Base-by-base conservation (phyloP, 2,797 vertebrate species). In the Myotis pilosus region DNA sequence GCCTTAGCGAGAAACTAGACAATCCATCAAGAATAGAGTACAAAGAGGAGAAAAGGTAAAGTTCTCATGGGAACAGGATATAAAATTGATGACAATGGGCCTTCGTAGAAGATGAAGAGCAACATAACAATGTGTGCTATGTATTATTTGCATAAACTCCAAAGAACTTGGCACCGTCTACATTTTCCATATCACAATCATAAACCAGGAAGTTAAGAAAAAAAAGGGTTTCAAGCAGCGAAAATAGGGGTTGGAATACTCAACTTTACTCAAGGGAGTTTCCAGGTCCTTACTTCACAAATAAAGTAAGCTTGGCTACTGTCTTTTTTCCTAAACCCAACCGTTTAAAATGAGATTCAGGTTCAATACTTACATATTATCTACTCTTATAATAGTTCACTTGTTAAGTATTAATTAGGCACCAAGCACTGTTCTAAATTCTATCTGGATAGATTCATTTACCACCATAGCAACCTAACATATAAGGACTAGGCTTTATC, bases 61-160 rank as follows among this genome's bases (percentile, higher is more conserved):
- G 87, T 97, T 96, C 95, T 93, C 96, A 82, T 96, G 95, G 94
- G 95, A 96, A 97, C 94, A 97, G 97, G 97, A 97, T 96, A 96
- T 86, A 95, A 95, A 96, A 87, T 51, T 80, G 64, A 91, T 96
- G 93, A 94, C 93, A 96, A 92, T 86, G 80, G 94, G 78, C 90
- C 85, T 86, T 92, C 80, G 36, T 3, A 86, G 74, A 94, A 78
- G 38, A 93, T 78, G 94, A 96, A 92, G 80, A 87, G 53, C 92
- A 79, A 88, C 74, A 33, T 69, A 96, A 97, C 95, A 97, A 97
- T 93, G 94, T 72, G 79, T 78, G 44, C 71, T 72, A 36, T 76
- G 69, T 55, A 47, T 75, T 96, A 94, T 96, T 94, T 96, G 94
- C 96, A 96, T 96, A 94, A 92, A 94, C 89, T 94, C 93, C 83